Evolutionary conservation across 2,888 invertebrate genomes (phyloP).

Genomic region (Yponomeuta sedellus): DNA sequence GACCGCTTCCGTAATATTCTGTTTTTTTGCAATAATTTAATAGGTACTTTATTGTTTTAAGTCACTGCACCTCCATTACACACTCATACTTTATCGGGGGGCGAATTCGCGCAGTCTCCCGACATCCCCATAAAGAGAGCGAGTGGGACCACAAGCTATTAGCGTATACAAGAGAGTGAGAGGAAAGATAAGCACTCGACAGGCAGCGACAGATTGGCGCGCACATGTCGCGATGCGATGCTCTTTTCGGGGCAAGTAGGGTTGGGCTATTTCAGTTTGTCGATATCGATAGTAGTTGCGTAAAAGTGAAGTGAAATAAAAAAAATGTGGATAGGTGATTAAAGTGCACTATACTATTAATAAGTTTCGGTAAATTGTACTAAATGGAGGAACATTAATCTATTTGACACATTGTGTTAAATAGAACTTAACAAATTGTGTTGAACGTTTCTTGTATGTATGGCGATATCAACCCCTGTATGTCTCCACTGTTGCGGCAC

Average conservation of each 20-base stretch:
- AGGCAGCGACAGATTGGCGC: slow-evolving; percentile 72
- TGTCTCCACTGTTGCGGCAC: too few relatives aligned
- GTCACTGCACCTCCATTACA: slow-evolving; percentile 23
- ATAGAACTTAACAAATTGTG: too few relatives aligned
- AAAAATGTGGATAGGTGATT: background rate
- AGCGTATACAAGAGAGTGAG: slow-evolving; percentile 7
- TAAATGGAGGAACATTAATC: too few relatives aligned
- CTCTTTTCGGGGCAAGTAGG: slow-evolving; percentile 57
- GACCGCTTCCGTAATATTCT: too few relatives aligned
- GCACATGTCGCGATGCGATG: slow-evolving; percentile 73
- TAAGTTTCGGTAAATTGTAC: too few relatives aligned
- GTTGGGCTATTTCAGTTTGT: slow-evolving; percentile 23
- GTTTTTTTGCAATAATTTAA: background rate
- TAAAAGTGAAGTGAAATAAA: too few relatives aligned
- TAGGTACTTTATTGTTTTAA: slow-evolving; percentile 17
- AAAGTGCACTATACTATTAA: background rate
- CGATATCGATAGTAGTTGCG: slow-evolving; percentile 7
- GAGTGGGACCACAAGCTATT: background rate
- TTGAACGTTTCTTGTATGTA: too few relatives aligned
- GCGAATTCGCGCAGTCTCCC: background rate
- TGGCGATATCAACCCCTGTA: too few relatives aligned
- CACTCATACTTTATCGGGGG: background rate
- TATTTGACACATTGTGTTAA: too few relatives aligned
- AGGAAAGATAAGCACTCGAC: slow-evolving; percentile 47
- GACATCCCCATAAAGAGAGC: background rate